A percentile compares a stretch with the other conserved stretches of the same genome.
Evolutionary conservation across 2,888 invertebrate species (phyloP).

Genomic region (Acronicta aceris): DNA sequence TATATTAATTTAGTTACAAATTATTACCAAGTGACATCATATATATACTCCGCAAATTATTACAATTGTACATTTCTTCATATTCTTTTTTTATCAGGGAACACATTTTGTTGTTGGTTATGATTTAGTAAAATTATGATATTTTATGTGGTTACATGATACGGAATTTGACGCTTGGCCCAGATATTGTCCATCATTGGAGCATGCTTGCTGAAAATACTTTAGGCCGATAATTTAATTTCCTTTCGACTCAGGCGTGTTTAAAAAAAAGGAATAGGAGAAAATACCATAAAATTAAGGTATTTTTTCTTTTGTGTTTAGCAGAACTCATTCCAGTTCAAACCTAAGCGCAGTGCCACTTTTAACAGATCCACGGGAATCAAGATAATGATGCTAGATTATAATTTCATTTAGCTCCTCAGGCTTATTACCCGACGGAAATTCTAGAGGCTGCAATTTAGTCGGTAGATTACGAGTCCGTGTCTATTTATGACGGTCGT

Average conservation of each 20-base stretch:
- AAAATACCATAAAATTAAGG: constrained; percentile 16
- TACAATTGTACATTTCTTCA: constrained; percentile 19
- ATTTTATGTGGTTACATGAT: constrained; percentile 30
- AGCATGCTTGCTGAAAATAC: neutral
- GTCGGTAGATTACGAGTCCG: constrained; percentile 19
- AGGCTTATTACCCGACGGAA: constrained; percentile 32
- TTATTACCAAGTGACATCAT: constrained; percentile 42
- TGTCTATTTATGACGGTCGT: constrained; percentile 37
- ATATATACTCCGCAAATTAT: constrained; percentile 41
- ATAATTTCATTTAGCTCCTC: constrained; percentile 37
- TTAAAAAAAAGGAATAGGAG: neutral
- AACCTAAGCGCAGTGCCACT: constrained; percentile 13
- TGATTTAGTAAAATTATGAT: constrained; percentile 34
- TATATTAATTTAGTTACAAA: constrained; percentile 38
- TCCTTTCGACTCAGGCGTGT: neutral
- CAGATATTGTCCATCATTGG: constrained; percentile 9
- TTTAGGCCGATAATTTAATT: no score
- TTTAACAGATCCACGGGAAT: constrained; percentile 6
- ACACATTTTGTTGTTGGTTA: constrained; percentile 22
- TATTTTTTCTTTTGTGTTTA: constrained; percentile 8
- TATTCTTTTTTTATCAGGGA: constrained; percentile 11
- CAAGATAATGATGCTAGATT: constrained; percentile 28
- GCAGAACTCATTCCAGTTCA: constrained; percentile 8
- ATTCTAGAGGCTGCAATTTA: constrained; percentile 41
- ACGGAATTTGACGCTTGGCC: constrained; percentile 10